These are phyloP conservation scores for Herminia tarsipennalis DNA, from an alignment of 2,888 invertebrate genomes.

Conservation along the genomic window DNA sequence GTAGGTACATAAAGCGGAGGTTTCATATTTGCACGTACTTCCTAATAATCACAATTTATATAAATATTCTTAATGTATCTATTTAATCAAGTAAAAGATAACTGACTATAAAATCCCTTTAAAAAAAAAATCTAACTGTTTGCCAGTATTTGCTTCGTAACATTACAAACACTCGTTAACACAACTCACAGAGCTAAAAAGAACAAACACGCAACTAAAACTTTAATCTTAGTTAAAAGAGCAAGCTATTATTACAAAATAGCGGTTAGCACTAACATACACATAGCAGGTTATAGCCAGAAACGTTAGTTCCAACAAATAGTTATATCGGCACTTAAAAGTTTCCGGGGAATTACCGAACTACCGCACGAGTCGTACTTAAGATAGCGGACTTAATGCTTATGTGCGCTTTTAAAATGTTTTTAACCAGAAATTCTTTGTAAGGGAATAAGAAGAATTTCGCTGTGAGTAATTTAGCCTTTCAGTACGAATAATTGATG, in stretches of 20 bases:
- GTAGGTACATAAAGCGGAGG: too few relatives aligned
- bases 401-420: slow-evolving; percentile 8
- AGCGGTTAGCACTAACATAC: slow-evolving; percentile 7
- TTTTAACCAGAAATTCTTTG: slow-evolving; percentile 15
- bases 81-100: too few relatives aligned
- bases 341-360: slow-evolving; percentile 37
- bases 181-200: neutral
- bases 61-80: too few relatives aligned
- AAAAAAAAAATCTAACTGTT: too few relatives aligned
- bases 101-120: too few relatives aligned
- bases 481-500: too few relatives aligned
- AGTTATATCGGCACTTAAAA: slow-evolving; percentile 27
- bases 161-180: neutral
- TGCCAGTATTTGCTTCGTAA: too few relatives aligned
- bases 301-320: slow-evolving; percentile 25
- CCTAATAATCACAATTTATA: too few relatives aligned
- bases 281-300: slow-evolving; percentile 11
- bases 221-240: neutral
- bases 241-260: slow-evolving; percentile 15
- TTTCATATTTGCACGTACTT: too few relatives aligned
- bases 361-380: slow-evolving; percentile 20
- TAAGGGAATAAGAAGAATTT: too few relatives aligned
- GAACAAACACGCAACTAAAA: neutral
- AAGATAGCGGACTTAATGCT: slow-evolving; percentile 29
- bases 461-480: too few relatives aligned